Percentiles rank a stretch among this genome's conserved stretches.
Evolutionary conservation across 1,140 invertebrate species (phyloP).

Genomic region (Hylyphantes graminicola): DNA sequence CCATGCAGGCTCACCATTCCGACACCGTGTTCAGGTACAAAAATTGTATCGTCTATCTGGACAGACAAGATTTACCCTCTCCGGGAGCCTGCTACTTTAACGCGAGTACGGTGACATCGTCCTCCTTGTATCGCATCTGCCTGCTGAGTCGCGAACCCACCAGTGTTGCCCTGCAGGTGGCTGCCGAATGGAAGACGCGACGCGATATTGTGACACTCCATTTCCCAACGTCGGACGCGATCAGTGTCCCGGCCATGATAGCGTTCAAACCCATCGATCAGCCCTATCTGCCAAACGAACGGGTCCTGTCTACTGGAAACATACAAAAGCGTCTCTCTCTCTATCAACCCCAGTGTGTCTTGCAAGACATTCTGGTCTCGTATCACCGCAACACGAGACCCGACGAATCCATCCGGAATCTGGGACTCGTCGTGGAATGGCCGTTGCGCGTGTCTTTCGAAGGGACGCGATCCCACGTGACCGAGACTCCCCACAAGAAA

Average conservation of each 20-base stretch:
- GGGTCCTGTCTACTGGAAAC: background rate
- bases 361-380: background rate
- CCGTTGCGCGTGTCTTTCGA: background rate
- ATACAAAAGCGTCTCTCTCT: background rate
- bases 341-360: background rate
- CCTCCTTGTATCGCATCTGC: background rate
- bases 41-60: background rate
- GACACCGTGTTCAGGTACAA: constrained; percentile 15
- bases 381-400: background rate
- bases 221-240: background rate
- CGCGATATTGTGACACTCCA: background rate
- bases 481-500: background rate
- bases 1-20: background rate
- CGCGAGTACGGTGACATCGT: too few species aligned
- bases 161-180: background rate
- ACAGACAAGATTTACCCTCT: constrained; percentile 7
- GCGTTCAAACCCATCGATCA: background rate
- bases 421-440: background rate
- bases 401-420: too few species aligned
- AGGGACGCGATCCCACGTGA: background rate
- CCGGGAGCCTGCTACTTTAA: constrained; percentile 15
- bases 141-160: background rate
- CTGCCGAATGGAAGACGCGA: constrained; percentile 8
- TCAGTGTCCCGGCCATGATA: background rate
- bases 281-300: background rate